Percentiles rank a stretch among this genome's conserved stretches.
These are phyloP conservation scores for Acipenser oxyrinchus DNA, from an alignment of 2,797 vertebrate genomes.

Conservation along the genomic window DNA sequence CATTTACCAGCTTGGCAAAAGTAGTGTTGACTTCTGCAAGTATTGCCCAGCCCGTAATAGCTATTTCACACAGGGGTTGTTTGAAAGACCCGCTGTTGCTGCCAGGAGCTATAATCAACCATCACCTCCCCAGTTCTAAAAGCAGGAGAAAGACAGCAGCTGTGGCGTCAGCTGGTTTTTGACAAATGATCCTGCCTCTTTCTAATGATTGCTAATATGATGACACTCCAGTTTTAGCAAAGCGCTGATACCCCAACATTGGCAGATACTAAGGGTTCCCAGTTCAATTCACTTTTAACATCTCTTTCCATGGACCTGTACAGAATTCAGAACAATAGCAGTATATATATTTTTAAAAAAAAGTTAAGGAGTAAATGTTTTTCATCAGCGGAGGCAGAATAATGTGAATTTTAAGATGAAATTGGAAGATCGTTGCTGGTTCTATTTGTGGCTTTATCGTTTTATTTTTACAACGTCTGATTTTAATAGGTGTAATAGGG, in stretches of 20 bases:
- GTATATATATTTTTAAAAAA: too few relatives aligned
- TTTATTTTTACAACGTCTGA: too few relatives aligned
- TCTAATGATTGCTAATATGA: conserved; percentile 71
- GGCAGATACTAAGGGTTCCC: conserved; percentile 22
- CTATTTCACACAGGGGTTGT: conserved; percentile 14
- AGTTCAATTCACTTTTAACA: neutral
- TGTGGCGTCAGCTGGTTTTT: conserved; percentile 50
- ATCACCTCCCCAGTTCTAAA: conserved; percentile 22
- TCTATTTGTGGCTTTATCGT: too few relatives aligned
- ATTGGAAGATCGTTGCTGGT: too few relatives aligned
- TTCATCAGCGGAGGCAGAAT: too few relatives aligned
- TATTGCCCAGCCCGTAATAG: neutral
- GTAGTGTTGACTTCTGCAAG: conserved; percentile 20
- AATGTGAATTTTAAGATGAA: too few relatives aligned
- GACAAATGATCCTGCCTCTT: conserved; percentile 67
- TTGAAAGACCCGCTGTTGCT: conserved; percentile 3
- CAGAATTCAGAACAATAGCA: too few relatives aligned
- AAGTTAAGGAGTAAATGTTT: too few relatives aligned
- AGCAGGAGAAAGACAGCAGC: conserved; percentile 46
- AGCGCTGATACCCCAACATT: conserved; percentile 53
- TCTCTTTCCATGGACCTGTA: too few relatives aligned
- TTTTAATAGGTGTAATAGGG: too few relatives aligned
- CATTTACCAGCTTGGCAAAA: conserved; percentile 1
- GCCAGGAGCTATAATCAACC: neutral
- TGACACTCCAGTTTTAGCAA: conserved; percentile 70